These are phyloP conservation scores for Eristalis tenax DNA, from an alignment of 2,888 invertebrate species.

Conservation along the genomic window DNA sequence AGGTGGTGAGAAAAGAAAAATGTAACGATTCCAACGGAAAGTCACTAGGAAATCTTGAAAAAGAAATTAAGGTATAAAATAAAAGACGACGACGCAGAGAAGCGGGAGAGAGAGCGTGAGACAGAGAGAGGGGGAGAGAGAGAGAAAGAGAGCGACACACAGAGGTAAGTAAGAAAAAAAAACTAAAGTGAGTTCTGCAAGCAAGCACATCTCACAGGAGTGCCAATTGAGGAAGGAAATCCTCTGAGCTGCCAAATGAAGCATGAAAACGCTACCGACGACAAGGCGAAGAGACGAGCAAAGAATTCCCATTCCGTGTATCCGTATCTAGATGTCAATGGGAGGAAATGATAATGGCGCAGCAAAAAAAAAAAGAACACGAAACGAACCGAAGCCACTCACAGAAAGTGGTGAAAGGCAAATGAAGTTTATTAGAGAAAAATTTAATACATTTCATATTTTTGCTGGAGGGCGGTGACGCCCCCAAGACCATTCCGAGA, in stretches of 20 bases:
- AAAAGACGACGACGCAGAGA: slow-evolving; percentile 29
- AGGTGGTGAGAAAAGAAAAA: background rate
- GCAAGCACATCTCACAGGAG: slow-evolving; percentile 34
- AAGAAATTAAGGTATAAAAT: slow-evolving; percentile 53
- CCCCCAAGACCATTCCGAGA: background rate
- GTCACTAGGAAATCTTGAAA: slow-evolving; percentile 43
- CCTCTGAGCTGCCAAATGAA: slow-evolving; percentile 58
- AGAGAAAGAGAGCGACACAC: background rate
- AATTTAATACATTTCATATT: slow-evolving; percentile 38
- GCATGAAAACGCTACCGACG: slow-evolving; percentile 36
- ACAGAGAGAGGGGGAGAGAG: background rate
- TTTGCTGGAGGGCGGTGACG: no score
- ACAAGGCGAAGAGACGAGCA: background rate
- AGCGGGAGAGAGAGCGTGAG: background rate
- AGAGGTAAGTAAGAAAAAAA: background rate
- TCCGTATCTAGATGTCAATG: slow-evolving; percentile 39
- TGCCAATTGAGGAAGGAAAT: slow-evolving; percentile 64
- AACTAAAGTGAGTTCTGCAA: background rate
- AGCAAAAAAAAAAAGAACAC: background rate
- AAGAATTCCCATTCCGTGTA: slow-evolving; percentile 16
- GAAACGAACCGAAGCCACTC: slow-evolving; percentile 6
- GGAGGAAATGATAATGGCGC: slow-evolving; percentile 27
- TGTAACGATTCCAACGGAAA: slow-evolving; percentile 16
- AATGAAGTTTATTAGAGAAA: slow-evolving; percentile 36
- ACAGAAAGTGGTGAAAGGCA: slow-evolving; percentile 15